phyloP scores from a whole-genome alignment of 30 jellyfish, hydroid and myxozoan species.

The Nemopilema nomurai region DNA sequence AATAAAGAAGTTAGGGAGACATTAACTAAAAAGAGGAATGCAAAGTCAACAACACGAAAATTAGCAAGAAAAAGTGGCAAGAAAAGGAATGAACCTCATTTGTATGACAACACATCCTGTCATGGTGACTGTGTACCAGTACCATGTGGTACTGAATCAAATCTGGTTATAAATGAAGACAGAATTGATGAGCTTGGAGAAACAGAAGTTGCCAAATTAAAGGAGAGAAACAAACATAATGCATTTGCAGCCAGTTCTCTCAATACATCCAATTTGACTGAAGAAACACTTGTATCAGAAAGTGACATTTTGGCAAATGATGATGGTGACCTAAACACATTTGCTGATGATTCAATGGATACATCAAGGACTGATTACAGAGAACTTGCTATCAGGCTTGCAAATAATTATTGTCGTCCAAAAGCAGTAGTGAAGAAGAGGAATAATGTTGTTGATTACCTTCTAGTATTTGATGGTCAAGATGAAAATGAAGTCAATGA shows the following conservation, averaged over 20 bases:
- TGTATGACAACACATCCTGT: background rate
- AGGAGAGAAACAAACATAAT: background rate
- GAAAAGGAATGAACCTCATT: background rate
- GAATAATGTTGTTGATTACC: slow-evolving; percentile 67
- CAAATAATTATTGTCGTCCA: slow-evolving; percentile 52
- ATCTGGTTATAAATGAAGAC: background rate
- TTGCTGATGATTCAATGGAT: background rate
- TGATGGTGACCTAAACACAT: background rate
- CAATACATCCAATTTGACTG: slow-evolving; percentile 9
- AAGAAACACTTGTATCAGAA: slow-evolving; percentile 3
- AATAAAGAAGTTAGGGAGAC: background rate
- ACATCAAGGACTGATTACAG: slow-evolving; percentile 25
- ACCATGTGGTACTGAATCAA: background rate
- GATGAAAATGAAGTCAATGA: slow-evolving; percentile 52
- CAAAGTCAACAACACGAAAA: background rate
- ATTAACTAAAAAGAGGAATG: slow-evolving; percentile 3
- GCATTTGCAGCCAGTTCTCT: background rate
- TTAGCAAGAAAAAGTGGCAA: background rate
- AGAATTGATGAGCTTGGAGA: background rate
- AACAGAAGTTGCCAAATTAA: background rate
- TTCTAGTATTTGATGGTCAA: slow-evolving; percentile 58
- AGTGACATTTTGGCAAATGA: background rate
- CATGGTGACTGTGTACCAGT: background rate
- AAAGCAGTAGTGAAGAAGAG: slow-evolving; percentile 2
- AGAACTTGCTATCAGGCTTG: slow-evolving; percentile 60